Evolutionary conservation across 2,113 vertebrate genomes (phyloP).

Genomic region (Antidorcas marsupialis): DNA sequence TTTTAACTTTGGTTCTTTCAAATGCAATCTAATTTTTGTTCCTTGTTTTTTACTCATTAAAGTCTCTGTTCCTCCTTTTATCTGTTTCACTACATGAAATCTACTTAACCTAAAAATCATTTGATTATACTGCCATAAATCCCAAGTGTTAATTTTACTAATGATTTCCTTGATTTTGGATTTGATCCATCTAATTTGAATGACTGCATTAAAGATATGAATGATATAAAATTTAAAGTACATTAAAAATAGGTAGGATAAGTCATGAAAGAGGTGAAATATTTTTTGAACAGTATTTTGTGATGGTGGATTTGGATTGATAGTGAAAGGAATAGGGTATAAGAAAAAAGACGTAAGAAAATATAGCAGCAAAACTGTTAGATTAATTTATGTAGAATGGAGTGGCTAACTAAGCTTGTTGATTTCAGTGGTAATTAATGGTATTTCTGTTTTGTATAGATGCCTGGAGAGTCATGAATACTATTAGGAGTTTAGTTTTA

Average conservation of each 20-base stretch:
- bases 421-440: neutral
- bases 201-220: neutral
- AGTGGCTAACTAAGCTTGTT: neutral
- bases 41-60: neutral
- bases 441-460: neutral
- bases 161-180: neutral
- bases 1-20: slow-evolving; percentile 14
- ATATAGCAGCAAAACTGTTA: neutral
- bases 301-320: neutral
- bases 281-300: neutral
- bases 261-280: slow-evolving; percentile 7
- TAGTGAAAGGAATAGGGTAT: slow-evolving; percentile 49
- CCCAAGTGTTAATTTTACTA: neutral
- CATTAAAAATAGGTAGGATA: neutral
- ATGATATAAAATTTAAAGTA: neutral
- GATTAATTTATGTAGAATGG: neutral
- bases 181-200: neutral
- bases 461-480: neutral
- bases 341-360: slow-evolving; percentile 2
- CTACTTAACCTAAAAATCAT: neutral
- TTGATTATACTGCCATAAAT: neutral
- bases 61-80: neutral
- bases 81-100: neutral
- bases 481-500: neutral
- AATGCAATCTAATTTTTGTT: neutral